Evolutionary conservation across 2,113 vertebrate genomes (phyloP).

Genomic region (Xenotilapia flavipinnis): DNA sequence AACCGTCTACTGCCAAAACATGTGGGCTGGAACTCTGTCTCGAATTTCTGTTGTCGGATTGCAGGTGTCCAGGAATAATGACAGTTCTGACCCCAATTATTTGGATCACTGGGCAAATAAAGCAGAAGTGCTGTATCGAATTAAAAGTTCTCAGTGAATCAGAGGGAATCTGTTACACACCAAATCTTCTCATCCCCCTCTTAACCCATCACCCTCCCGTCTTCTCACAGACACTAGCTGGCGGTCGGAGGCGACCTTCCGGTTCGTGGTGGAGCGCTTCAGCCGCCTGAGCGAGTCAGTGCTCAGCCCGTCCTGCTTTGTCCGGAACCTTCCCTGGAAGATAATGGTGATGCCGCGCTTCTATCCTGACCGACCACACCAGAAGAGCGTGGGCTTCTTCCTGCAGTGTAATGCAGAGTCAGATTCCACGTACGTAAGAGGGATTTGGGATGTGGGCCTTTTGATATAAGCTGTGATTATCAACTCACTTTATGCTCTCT

Average conservation of each 20-base stretch:
- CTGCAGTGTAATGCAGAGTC: conserved; percentile 98
- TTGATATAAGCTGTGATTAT: background rate
- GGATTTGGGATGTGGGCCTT: background rate
- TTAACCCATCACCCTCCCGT: background rate
- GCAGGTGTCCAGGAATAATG: background rate
- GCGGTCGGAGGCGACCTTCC: conserved; percentile 97
- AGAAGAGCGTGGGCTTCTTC: conserved; percentile 98
- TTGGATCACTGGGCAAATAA: background rate
- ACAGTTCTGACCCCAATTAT: background rate
- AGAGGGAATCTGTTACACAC: background rate
- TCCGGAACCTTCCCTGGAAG: conserved; percentile 98
- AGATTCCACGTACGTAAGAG: conserved; percentile 89
- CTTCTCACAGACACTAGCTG: conserved; percentile 88
- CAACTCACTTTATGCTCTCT: background rate
- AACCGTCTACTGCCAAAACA: background rate
- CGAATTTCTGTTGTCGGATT: background rate
- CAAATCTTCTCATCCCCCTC: background rate
- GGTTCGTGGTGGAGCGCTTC: conserved; percentile 95
- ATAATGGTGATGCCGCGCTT: conserved; percentile 99
- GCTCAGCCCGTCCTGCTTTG: conserved; percentile 96
- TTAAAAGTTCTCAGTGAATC: background rate
- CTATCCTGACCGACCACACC: conserved; percentile 95
- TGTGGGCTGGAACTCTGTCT: background rate
- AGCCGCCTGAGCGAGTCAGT: conserved; percentile 95
- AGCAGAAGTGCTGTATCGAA: background rate